A percentile compares a stretch with the other conserved stretches of the same genome.
Conservation (phyloP, 2,888 invertebrate genomes). For the Eilema depressum region DNA sequence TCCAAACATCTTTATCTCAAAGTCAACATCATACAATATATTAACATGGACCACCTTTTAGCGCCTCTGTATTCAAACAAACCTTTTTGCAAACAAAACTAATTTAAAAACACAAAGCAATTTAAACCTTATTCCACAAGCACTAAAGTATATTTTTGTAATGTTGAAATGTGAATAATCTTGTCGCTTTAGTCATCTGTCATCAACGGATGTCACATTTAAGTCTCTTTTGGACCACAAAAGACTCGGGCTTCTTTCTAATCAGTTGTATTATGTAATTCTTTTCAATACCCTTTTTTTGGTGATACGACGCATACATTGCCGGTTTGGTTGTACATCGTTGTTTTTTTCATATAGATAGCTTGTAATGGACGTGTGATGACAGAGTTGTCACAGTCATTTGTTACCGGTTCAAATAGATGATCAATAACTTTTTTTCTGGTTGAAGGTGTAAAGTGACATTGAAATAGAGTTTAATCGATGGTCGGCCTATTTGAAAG, state of each 20-base stretch:
- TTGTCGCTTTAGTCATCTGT: conserved; percentile 70
- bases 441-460: conserved; percentile 60
- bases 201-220: conserved; percentile 81
- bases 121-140: conserved; percentile 19
- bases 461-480: conserved; percentile 58
- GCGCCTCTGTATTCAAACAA: conserved; percentile 78
- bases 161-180: conserved; percentile 11
- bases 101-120: conserved; percentile 24
- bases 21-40: conserved; percentile 65
- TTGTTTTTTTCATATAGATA: background rate
- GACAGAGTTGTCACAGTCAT: conserved; percentile 37
- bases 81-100: conserved; percentile 58
- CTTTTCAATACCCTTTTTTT: conserved; percentile 26
- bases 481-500: conserved; percentile 39
- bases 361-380: conserved; percentile 24
- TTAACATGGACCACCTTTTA: conserved; percentile 76
- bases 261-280: conserved; percentile 57
- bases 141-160: conserved; percentile 41
- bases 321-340: conserved; percentile 21
- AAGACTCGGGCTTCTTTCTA: conserved; percentile 61
- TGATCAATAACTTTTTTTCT: conserved; percentile 48
- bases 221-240: conserved; percentile 60
- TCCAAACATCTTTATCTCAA: conserved; percentile 67
- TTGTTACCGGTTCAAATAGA: conserved; percentile 44
- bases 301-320: conserved; percentile 24